These are phyloP conservation scores for Holacanthella duospinosa DNA, from an alignment of 2,888 invertebrate species.

Conservation along the genomic window DNA sequence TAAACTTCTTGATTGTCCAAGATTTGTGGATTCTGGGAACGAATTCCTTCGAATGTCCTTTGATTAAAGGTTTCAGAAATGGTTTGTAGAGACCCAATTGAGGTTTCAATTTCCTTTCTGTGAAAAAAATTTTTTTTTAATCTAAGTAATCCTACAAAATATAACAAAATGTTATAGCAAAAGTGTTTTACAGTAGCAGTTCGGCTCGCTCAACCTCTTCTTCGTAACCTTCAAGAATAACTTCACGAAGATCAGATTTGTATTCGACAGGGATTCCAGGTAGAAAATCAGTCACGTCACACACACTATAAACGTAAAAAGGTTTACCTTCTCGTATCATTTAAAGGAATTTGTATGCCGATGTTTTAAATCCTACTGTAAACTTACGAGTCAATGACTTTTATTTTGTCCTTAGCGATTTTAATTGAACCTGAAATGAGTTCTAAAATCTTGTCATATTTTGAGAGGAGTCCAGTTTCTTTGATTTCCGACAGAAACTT, in stretches of 20 bases:
- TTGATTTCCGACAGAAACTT: background rate
- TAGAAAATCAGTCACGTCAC: background rate
- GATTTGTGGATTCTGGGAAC: background rate
- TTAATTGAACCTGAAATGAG: background rate
- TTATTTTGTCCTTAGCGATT: background rate
- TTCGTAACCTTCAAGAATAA: background rate
- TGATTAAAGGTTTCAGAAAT: background rate
- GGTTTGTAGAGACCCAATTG: background rate
- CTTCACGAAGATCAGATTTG: background rate
- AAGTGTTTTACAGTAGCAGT: background rate
- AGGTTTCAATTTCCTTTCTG: background rate
- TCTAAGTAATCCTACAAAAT: background rate
- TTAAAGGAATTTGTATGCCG: background rate
- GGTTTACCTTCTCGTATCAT: background rate
- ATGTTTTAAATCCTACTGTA: background rate
- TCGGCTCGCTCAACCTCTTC: background rate
- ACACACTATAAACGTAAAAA: background rate
- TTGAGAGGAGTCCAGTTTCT: background rate
- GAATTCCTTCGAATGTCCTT: background rate
- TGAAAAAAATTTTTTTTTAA: too few relatives aligned
- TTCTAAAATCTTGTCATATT: background rate
- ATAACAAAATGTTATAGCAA: too few relatives aligned
- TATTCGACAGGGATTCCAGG: background rate
- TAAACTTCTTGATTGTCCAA: background rate
- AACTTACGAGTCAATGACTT: background rate